phyloP scores from a whole-genome alignment of 2,797 vertebrate species.

The Typhlichthys eigenmanni region DNA sequence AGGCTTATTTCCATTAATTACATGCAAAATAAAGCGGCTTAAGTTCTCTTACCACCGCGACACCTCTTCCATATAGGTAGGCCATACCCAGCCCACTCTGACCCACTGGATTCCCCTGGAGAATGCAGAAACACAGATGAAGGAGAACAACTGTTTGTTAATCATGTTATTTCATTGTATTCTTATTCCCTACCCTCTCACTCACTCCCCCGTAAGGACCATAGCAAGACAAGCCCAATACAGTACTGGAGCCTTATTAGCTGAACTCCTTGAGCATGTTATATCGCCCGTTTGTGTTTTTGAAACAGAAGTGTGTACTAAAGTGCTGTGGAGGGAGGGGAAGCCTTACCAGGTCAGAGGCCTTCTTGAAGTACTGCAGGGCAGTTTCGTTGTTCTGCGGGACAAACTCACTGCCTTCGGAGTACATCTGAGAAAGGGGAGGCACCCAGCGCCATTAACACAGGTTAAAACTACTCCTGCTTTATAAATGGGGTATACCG shows the following conservation, averaged over 20 bases:
- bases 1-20: too few relatives aligned
- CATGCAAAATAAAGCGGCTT: neutral
- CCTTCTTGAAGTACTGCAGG: constrained; percentile 97
- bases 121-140: constrained; percentile 54
- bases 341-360: constrained; percentile 90
- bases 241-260: too few relatives aligned
- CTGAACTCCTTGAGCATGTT: too few relatives aligned
- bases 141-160: neutral
- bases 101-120: constrained; percentile 95
- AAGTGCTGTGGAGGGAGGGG: too few relatives aligned
- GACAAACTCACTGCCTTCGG: constrained; percentile 93
- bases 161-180: neutral
- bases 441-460: constrained; percentile 1
- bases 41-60: constrained; percentile 87
- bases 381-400: constrained; percentile 97
- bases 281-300: too few relatives aligned
- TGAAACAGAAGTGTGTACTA: too few relatives aligned
- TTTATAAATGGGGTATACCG: constrained; percentile 3
- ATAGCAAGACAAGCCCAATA: too few relatives aligned
- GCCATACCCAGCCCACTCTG: constrained; percentile 99
- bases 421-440: constrained; percentile 88
- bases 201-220: too few relatives aligned
- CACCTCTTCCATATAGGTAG: constrained; percentile 94
- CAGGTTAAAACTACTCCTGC: neutral
- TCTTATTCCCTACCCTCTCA: too few relatives aligned